These are phyloP conservation scores for Typhlichthys subterraneus DNA, from an alignment of 2,797 vertebrate species.

Conservation along the genomic window DNA sequence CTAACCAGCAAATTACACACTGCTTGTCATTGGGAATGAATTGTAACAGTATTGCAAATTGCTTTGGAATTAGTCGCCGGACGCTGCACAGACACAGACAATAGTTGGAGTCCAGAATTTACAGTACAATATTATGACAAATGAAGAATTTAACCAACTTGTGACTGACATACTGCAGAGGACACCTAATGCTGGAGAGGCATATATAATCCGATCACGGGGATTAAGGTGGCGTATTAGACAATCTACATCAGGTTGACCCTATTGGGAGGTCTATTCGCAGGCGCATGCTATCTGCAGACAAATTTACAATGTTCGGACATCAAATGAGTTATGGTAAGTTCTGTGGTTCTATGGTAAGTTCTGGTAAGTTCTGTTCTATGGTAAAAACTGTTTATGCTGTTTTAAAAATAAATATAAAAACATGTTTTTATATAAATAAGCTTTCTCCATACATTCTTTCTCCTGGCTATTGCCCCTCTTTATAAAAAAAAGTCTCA, in stretches of 20 bases:
- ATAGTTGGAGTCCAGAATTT: constrained; percentile 3
- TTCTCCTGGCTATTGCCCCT: no score
- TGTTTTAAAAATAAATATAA: no score
- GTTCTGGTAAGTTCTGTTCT: no score
- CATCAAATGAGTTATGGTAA: not conserved
- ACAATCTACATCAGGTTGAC: constrained; percentile 13
- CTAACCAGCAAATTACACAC: constrained; percentile 13
- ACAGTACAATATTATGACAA: constrained; percentile 1
- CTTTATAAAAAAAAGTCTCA: no score
- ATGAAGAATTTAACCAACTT: constrained; percentile 3
- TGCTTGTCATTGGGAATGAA: constrained; percentile 13
- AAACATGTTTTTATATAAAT: no score
- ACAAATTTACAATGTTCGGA: constrained; percentile 10
- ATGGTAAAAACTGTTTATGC: not conserved
- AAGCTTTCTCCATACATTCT: no score
- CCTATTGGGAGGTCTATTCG: constrained; percentile 8
- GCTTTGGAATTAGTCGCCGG: constrained; percentile 9
- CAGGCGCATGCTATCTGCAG: not conserved
- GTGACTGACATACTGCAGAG: constrained; percentile 8
- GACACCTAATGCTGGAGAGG: constrained; percentile 10
- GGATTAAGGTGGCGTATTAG: constrained; percentile 1
- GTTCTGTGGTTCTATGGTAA: no score
- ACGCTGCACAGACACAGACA: constrained; percentile 10
- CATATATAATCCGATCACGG: not conserved
- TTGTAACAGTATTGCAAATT: constrained; percentile 13